Percentiles rank a stretch among this genome's conserved stretches.
These are phyloP conservation scores for Sceloporus tristichus DNA, from an alignment of 2,113 vertebrate genomes.

Conservation along the genomic window DNA sequence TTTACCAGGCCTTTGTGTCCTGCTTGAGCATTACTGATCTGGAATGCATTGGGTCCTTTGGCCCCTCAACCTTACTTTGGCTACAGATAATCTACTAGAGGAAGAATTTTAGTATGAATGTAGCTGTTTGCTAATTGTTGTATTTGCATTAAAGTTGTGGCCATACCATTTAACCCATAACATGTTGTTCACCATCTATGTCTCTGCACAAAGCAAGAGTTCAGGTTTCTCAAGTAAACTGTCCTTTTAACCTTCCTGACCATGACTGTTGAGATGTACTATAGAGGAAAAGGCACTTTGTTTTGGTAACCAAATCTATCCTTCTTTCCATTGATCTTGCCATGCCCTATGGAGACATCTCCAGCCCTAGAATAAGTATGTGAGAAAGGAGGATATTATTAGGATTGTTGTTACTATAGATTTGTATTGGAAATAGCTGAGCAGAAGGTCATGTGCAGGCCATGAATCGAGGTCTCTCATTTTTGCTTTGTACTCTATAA, in stretches of 20 bases:
- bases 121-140: too few species aligned
- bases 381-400: neutral
- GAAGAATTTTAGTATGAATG: too few species aligned
- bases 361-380: conserved; percentile 36
- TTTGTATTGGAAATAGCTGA: conserved; percentile 43
- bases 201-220: neutral
- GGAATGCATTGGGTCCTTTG: too few species aligned
- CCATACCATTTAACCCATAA: too few species aligned
- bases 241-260: neutral
- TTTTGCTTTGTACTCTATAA: conserved; percentile 25
- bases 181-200: too few species aligned
- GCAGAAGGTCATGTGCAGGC: neutral
- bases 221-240: neutral
- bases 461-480: conserved; percentile 36
- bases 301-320: neutral
- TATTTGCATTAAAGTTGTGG: too few species aligned
- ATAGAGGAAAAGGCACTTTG: neutral
- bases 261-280: neutral
- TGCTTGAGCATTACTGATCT: too few species aligned
- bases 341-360: neutral
- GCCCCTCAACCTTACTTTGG: too few species aligned
- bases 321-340: conserved; percentile 20
- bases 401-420: neutral
- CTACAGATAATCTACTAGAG: too few species aligned
- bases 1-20: too few species aligned